Percentiles rank a stretch among this genome's conserved stretches.
phyloP scores from a whole-genome alignment of 1,140 invertebrate genomes.

The Tyrophagus putrescentiae region DNA sequence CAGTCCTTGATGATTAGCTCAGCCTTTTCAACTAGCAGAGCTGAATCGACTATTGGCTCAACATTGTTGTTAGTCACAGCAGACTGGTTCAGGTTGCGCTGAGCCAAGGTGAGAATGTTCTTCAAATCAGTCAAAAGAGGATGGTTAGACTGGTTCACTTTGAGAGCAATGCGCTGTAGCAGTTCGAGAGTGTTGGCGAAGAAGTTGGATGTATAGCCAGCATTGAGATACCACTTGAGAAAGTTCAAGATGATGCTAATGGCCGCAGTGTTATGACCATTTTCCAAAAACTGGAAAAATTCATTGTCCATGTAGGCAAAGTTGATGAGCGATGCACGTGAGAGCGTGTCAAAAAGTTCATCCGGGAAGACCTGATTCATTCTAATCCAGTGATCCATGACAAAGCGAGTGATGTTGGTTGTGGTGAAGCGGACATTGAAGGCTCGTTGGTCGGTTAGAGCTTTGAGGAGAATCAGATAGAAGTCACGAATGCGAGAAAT shows the following conservation, averaged over 20 bases:
- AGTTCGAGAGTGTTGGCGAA: slow-evolving; percentile 21
- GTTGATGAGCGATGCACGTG: slow-evolving; percentile 50
- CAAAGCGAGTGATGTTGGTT: slow-evolving; percentile 54
- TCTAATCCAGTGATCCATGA: slow-evolving; percentile 22
- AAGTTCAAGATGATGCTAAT: slow-evolving; percentile 21
- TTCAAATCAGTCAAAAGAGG: slow-evolving; percentile 19
- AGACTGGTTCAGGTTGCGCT: not conserved
- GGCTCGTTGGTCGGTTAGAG: slow-evolving; percentile 65
- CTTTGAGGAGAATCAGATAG: slow-evolving; percentile 72
- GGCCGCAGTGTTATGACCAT: slow-evolving; percentile 12
- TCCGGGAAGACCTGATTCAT: slow-evolving; percentile 36
- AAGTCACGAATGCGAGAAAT: slow-evolving; percentile 61
- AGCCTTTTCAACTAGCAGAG: slow-evolving; percentile 83
- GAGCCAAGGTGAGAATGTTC: slow-evolving; percentile 7
- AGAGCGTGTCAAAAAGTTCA: slow-evolving; percentile 76
- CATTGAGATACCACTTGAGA: slow-evolving; percentile 21
- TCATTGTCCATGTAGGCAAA: slow-evolving; percentile 64
- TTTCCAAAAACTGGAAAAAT: slow-evolving; percentile 46
- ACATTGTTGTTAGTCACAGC: not conserved
- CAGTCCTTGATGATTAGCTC: slow-evolving; percentile 85
- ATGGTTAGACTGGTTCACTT: slow-evolving; percentile 12
- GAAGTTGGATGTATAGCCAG: slow-evolving; percentile 8
- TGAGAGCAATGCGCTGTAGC: slow-evolving; percentile 17
- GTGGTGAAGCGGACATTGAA: slow-evolving; percentile 77
- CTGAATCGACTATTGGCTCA: slow-evolving; percentile 57